These are phyloP conservation scores for Laticauda laticaudata DNA, from an alignment of 2,113 vertebrate species.

Conservation along the genomic window DNA sequence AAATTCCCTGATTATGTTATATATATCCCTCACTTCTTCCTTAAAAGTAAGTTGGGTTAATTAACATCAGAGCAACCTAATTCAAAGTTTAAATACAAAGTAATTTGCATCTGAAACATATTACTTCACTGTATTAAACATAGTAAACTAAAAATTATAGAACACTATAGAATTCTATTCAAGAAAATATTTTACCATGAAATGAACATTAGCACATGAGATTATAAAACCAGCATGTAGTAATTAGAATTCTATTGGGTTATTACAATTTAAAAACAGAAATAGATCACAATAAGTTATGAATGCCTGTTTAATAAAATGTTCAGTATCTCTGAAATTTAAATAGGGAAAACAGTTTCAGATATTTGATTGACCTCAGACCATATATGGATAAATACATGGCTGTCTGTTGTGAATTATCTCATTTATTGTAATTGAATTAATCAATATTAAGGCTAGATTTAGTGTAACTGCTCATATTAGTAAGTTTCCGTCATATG, in stretches of 20 bases:
- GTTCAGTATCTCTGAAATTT: not conserved
- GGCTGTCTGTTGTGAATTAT: not conserved
- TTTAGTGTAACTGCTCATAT: not conserved
- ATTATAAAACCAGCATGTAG: not conserved
- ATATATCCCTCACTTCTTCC: not conserved
- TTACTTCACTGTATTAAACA: not conserved
- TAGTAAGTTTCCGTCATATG: not conserved
- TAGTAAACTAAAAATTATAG: not conserved
- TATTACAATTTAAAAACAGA: not conserved
- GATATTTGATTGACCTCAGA: slow-evolving; percentile 13
- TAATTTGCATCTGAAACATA: not conserved
- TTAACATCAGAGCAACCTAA: not conserved
- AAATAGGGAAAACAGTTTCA: not conserved
- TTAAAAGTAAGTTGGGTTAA: not conserved
- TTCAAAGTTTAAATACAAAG: not conserved
- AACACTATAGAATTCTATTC: not conserved
- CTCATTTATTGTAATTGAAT: not conserved
- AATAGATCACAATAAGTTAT: not conserved
- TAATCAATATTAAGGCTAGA: not conserved
- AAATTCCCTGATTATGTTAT: not conserved
- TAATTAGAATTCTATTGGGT: not conserved
- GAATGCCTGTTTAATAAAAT: not conserved
- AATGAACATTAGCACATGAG: not conserved
- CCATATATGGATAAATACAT: not conserved
- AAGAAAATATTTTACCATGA: not conserved